These are phyloP conservation scores for Leuciscus waleckii DNA, from an alignment of 2,797 vertebrate species.

Conservation along the genomic window DNA sequence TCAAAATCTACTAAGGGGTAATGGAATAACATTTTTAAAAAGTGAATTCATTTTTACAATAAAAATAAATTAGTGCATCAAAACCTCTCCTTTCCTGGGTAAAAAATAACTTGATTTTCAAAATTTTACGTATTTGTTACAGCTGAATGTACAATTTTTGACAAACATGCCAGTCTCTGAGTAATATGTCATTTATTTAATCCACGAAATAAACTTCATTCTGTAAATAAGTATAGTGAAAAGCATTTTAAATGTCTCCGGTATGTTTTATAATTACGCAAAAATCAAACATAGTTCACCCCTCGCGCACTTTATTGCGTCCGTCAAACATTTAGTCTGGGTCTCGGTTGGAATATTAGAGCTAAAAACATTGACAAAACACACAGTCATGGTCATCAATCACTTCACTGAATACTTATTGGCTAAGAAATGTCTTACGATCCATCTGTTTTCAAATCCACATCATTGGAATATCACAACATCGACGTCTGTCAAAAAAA, in stretches of 20 bases:
- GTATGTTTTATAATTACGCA: background rate
- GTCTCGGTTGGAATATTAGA: background rate
- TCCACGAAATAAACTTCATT: background rate
- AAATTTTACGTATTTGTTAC: background rate
- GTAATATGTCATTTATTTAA: background rate
- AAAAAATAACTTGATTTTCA: background rate
- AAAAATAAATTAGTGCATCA: background rate
- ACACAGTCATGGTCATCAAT: no score
- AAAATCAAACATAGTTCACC: background rate
- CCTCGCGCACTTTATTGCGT: background rate
- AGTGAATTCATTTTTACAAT: background rate
- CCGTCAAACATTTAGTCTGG: background rate
- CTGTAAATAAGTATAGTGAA: background rate
- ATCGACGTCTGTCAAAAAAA: no score
- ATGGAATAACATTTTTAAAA: background rate
- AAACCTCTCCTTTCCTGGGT: background rate
- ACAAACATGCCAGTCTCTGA: background rate
- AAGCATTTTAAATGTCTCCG: background rate
- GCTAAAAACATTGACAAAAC: background rate
- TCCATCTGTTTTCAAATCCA: no score
- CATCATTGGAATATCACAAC: no score
- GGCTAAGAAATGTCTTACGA: no score
- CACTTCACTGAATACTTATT: no score
- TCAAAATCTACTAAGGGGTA: background rate
- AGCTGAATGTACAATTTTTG: no score